Percentiles rank a stretch among this genome's conserved stretches.
Conservation (phyloP, 1,140 invertebrate genomes). For the Drosophila subpulchrella region DNA sequence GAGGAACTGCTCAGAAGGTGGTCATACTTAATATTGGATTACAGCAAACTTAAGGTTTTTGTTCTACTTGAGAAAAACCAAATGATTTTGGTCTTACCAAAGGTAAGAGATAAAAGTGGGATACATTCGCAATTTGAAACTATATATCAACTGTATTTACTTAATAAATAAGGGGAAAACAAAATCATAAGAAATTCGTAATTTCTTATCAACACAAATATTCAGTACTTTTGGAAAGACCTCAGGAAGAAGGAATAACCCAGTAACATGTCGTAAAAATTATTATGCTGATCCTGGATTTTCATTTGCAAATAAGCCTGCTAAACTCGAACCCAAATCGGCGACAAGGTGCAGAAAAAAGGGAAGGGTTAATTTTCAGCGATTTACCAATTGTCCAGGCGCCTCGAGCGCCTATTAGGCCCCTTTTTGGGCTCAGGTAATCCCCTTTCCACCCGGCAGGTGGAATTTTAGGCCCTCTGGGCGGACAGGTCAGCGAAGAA, state of each 20-base stretch:
- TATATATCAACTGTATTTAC: neutral
- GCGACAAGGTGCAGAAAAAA: conserved; percentile 1
- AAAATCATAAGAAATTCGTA: too few relatives aligned
- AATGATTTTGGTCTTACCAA: too few relatives aligned
- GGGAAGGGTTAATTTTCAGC: conserved; percentile 1
- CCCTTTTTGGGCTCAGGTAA: conserved; percentile 14
- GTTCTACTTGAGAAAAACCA: neutral
- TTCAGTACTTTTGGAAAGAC: neutral
- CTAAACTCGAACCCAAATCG: neutral
- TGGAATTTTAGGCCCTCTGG: conserved; percentile 15
- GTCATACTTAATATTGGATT: conserved; percentile 5
- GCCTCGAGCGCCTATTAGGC: conserved; percentile 13
- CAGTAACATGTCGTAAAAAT: conserved; percentile 14
- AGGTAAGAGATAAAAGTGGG: too few relatives aligned
- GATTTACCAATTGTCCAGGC: conserved; percentile 34
- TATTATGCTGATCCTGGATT: conserved; percentile 11
- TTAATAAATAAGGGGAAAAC: neutral
- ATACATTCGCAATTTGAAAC: neutral
- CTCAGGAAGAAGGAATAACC: conserved; percentile 9
- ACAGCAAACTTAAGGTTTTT: neutral
- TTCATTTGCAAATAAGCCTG: conserved; percentile 11
- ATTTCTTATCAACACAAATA: neutral
- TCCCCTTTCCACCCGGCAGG: conserved; percentile 34
- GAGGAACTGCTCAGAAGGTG: neutral
- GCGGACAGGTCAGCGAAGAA: conserved; percentile 1